Base-by-base conservation (phyloP, 2,888 invertebrate genomes). In the Drosophila borborema region DNA sequence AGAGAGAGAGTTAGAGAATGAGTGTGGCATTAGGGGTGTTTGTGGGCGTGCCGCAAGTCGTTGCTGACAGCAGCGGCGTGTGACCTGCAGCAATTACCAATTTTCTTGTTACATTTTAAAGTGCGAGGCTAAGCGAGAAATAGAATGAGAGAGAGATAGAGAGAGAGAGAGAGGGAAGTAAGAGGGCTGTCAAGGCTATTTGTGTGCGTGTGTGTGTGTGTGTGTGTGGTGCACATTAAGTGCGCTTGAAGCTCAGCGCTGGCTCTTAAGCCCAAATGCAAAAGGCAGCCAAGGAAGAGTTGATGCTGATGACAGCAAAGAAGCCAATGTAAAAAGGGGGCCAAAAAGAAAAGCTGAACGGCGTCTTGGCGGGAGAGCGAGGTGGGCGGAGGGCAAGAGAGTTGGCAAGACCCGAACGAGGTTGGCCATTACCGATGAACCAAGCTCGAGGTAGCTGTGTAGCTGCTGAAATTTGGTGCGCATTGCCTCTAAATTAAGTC, bases 41-140 rank as follows among this genome's bases (percentile, higher is more conserved):
- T 67, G 63, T 69, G 69, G 58, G 70, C 63, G 74, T 71, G 70
- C 55, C 56, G 65, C 74, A 69, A 63, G 74, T 73, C 75, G 64
- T 75, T 76, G 75, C 63, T 77, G 72, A 64, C 76, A 76, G 68
- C 73, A 77, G 66, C 59, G 67, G 74, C 79, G 65, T 79, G 75
- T 85, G 88, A 86, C 89, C 86, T 82, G 77, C 76, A 77, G 84
- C 86, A 86, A 86, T 86, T 86, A 86, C 89, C 86, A 86, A 86
- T 89, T 88, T 86, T 79, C 82, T 82, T 82, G 82, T 80, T 79
- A 76, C 82, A 79, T 66, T 85, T 82, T 77, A 80, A 85, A 82
- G 80, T 62, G 71, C 67, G 73, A 69, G 65, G 65, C 68, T n/a
- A 31, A 63, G 54, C 45, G 40, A 54, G 31, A 48, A 45, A 48